Evolutionary conservation across 2,113 vertebrate species (phyloP), one percentile per base, ranked within the genome.

Genomic region (Marcusenius ussheri): DNA sequence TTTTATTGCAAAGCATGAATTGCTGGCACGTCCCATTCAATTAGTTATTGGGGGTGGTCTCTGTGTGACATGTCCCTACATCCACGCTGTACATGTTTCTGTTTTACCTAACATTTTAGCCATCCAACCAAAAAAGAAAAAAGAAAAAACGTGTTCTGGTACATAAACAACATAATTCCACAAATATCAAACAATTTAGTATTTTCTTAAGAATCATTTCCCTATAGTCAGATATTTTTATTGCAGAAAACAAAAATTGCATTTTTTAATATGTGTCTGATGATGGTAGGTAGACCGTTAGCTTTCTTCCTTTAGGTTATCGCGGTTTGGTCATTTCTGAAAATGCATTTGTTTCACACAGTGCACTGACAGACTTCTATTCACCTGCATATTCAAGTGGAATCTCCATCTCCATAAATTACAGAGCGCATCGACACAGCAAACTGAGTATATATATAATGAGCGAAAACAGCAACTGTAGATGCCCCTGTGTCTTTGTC

Each of bases 1-100:
- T 95, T 93, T 94, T 93, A 92, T 90, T 77, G 92, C 93, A 91
- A 93, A 94, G 95, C 95, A 95, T 95, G 93, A 93, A 95, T 92
- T 94, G 93, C 92, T 90, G 90, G 47, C 93, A 91, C 93, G 94
- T 94, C 92, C 91, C 93, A 93, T 95, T 96, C 93, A 94, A 91
- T 93, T 91, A 92, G 93, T 95, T 96, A 93, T 94, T 94, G 93
- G 94, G 94, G 94, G 27, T 21, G 74, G 35, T 42, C 5, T 35
- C 74, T 5, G 13, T 42, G 6, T 39, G 3, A 39, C 74, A 80
- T 17, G 35, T 80, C 35, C 35, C 13, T 42, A 19, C 17, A 19
- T 42, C 1, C 2, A 42, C 4, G 0, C 6, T 0, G 0, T 42
- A 31, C 74, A 42, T 19, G 74, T 35, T 80, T 17, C 74, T 19